These are phyloP conservation scores for Megaceryle alcyon DNA, from an alignment of 2,797 vertebrate species.

Conservation along the genomic window DNA sequence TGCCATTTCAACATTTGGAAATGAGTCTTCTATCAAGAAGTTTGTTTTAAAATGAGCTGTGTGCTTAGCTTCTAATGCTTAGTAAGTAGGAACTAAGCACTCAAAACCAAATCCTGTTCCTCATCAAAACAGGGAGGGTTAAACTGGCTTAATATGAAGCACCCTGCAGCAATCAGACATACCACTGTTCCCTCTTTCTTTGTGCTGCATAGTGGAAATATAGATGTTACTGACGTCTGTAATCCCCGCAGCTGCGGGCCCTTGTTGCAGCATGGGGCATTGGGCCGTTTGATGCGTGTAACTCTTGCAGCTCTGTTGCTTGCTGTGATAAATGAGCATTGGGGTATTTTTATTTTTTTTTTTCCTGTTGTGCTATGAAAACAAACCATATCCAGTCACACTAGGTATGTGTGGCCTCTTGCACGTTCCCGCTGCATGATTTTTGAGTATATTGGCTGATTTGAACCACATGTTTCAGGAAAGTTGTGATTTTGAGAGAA, in stretches of 20 bases:
- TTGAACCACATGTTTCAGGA: background rate
- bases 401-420: background rate
- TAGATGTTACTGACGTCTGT: background rate
- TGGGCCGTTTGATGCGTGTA: background rate
- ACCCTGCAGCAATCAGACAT: background rate
- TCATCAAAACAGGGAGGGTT: constrained; percentile 6
- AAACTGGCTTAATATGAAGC: background rate
- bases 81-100: background rate
- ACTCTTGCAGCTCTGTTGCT: background rate
- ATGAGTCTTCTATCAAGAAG: background rate
- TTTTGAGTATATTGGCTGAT: background rate
- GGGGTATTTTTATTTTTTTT: background rate
- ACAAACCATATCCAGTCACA: background rate
- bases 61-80: background rate
- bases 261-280: background rate
- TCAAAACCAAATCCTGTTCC: background rate
- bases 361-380: background rate
- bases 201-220: constrained; percentile 20
- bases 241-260: background rate
- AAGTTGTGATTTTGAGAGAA: background rate
- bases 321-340: background rate
- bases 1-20: background rate
- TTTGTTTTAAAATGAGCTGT: background rate
- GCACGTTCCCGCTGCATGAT: background rate
- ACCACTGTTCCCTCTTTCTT: background rate